These are phyloP conservation scores for Drosophila dunni DNA, from an alignment of 1,140 invertebrate genomes.

Conservation along the genomic window DNA sequence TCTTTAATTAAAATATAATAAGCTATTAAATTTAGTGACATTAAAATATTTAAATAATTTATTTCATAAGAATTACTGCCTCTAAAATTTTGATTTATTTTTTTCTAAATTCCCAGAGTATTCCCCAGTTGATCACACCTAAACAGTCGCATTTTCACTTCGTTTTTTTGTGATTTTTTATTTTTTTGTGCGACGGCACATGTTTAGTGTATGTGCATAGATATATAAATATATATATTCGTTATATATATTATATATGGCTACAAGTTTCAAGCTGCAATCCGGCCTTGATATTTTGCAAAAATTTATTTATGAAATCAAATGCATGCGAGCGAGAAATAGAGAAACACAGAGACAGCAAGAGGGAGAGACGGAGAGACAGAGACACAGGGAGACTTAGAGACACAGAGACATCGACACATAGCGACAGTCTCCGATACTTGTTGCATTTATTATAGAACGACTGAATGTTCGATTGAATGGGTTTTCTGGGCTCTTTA, in stretches of 20 bases:
- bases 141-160: conserved; percentile 5
- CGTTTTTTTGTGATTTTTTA: conserved; percentile 32
- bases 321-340: conserved; percentile 63
- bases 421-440: conserved; percentile 65
- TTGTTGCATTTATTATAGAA: conserved; percentile 79
- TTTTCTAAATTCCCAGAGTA: background rate
- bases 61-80: background rate
- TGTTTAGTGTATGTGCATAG: conserved; percentile 19
- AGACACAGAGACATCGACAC: conserved; percentile 38
- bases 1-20: too few relatives aligned
- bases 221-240: conserved; percentile 27
- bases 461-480: conserved; percentile 68
- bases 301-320: conserved; percentile 83
- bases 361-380: conserved; percentile 13
- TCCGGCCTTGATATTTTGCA: conserved; percentile 80
- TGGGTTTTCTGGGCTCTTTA: conserved; percentile 45
- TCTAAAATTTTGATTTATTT: background rate
- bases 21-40: too few relatives aligned
- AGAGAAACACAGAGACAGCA: conserved; percentile 3
- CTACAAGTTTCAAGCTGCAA: conserved; percentile 77
- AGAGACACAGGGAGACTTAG: background rate
- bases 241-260: conserved; percentile 44
- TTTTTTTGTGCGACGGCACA: conserved; percentile 32
- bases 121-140: background rate
- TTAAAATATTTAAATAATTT: too few relatives aligned